Conservation (phyloP, 2,797 vertebrate genomes). For the Todus mexicanus region DNA sequence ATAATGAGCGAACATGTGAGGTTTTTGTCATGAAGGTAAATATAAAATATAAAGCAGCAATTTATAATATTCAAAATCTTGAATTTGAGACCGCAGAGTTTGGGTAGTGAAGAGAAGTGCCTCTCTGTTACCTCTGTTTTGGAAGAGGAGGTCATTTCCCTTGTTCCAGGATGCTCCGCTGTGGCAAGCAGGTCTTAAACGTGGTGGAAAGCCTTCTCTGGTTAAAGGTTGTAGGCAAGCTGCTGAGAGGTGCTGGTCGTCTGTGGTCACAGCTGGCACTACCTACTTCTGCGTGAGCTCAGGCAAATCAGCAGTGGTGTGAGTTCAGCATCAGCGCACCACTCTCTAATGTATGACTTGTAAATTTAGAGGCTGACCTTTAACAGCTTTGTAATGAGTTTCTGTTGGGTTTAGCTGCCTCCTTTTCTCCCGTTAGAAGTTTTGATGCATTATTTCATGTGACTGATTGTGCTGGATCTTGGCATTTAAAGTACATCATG, state of each 20-base stretch:
- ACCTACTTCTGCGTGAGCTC: background rate
- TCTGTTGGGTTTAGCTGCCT: background rate
- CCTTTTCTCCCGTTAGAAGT: background rate
- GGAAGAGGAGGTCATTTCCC: background rate
- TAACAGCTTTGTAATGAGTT: background rate
- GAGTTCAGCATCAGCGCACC: fast-evolving
- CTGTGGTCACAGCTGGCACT: fast-evolving
- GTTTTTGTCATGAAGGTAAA: background rate
- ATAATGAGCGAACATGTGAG: background rate
- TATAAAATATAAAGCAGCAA: background rate
- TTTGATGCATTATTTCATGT: background rate
- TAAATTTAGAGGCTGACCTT: background rate
- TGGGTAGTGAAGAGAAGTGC: background rate
- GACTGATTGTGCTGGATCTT: background rate
- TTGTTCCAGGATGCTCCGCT: background rate
- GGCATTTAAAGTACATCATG: background rate
- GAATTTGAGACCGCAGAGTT: background rate
- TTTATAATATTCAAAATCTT: background rate
- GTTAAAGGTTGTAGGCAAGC: background rate
- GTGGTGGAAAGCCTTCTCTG: background rate
- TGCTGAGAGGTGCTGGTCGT: background rate
- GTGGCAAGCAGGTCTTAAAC: background rate
- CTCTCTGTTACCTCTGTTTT: fast-evolving
- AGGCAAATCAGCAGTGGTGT: background rate
- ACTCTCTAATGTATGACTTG: background rate